These are phyloP conservation scores for Lagenorhynchus albirostris DNA, from an alignment of 2,113 vertebrate species.

Conservation along the genomic window DNA sequence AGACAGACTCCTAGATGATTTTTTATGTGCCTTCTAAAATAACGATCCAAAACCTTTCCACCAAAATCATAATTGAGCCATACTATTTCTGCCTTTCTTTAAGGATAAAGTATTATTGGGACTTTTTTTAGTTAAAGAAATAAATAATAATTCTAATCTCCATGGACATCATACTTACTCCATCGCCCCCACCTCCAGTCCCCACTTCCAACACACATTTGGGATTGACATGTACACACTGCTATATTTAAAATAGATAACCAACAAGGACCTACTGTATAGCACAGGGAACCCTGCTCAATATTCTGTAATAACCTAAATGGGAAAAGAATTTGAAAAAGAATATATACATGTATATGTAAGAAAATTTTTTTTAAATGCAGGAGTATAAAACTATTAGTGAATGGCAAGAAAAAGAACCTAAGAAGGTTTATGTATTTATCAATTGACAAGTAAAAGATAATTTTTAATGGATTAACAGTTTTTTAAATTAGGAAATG, in stretches of 20 bases:
- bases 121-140: not conserved
- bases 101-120: not conserved
- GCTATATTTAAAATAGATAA: not conserved
- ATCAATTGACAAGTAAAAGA: not conserved
- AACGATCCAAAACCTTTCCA: not conserved
- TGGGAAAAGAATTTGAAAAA: not conserved
- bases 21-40: not conserved
- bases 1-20: not conserved
- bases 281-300: not conserved
- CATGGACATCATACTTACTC: not conserved
- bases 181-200: fast-evolving
- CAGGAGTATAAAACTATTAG: not conserved
- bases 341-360: not conserved
- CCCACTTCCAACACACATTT: not conserved
- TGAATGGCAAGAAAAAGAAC: not conserved
- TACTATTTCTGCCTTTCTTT: not conserved
- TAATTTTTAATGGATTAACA: slow-evolving; percentile 1
- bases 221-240: not conserved
- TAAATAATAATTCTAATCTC: not conserved
- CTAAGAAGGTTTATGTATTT: not conserved
- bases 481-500: slow-evolving; percentile 14
- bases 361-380: not conserved
- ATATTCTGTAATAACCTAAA: not conserved
- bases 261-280: not conserved
- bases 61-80: not conserved